These are phyloP conservation scores for Muschampia plurimacula DNA, from an alignment of 2,888 invertebrate genomes.

Conservation along the genomic window DNA sequence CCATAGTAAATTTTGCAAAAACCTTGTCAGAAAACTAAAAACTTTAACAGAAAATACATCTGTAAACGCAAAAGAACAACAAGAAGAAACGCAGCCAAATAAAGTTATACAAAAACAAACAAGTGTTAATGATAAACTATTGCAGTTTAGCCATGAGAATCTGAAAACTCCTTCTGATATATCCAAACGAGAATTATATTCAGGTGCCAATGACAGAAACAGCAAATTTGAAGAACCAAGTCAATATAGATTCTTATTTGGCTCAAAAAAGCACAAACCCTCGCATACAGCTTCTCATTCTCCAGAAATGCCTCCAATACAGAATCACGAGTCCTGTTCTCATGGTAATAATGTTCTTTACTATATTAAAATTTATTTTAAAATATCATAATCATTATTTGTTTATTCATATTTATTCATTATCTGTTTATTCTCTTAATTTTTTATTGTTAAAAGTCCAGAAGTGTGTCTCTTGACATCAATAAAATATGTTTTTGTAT, in stretches of 20 bases:
- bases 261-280: slow-evolving; percentile 18
- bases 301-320: not conserved
- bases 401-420: too few relatives aligned
- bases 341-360: slow-evolving; percentile 8
- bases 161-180: slow-evolving; percentile 49
- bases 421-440: too few relatives aligned
- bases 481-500: too few relatives aligned
- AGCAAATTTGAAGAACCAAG: slow-evolving; percentile 15
- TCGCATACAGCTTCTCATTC: not conserved
- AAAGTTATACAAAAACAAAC: slow-evolving; percentile 10
- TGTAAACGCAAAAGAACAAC: not conserved
- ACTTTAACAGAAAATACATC: slow-evolving; percentile 48
- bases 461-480: too few relatives aligned
- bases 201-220: not conserved
- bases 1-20: slow-evolving; percentile 64
- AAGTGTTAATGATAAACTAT: slow-evolving; percentile 31
- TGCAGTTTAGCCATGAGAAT: slow-evolving; percentile 12
- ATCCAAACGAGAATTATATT: slow-evolving; percentile 57
- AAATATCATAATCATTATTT: too few relatives aligned
- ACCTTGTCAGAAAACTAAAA: slow-evolving; percentile 64
- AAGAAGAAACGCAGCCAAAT: not conserved
- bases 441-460: too few relatives aligned
- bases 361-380: too few relatives aligned
- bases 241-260: slow-evolving; percentile 27
- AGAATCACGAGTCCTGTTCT: slow-evolving; percentile 15